Percentiles rank a stretch among this genome's conserved stretches.
Conservation (phyloP, 2,113 vertebrate genomes). For the Thamnophis sirtalis region DNA sequence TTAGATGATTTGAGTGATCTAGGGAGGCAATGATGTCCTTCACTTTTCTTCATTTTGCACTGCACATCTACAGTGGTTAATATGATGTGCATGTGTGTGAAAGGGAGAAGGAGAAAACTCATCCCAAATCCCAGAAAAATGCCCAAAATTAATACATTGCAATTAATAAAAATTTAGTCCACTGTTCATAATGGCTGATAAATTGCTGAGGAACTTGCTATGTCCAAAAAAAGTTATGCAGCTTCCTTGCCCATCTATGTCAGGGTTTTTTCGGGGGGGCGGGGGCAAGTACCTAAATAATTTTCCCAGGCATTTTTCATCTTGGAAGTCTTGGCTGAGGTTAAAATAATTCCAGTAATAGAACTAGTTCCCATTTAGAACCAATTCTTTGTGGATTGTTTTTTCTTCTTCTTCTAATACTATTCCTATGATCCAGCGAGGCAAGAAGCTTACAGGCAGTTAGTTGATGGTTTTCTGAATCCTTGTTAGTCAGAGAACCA, state of each 20-base stretch:
- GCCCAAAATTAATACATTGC: not conserved
- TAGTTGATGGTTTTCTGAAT: not conserved
- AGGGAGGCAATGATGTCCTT: not conserved
- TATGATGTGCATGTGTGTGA: not conserved
- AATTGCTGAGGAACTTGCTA: not conserved
- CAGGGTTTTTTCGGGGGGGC: not conserved
- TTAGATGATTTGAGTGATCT: fast-evolving
- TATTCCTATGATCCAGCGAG: not conserved
- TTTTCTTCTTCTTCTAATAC: not conserved
- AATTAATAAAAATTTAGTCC: not conserved
- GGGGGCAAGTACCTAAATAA: not conserved
- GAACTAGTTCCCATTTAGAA: not conserved
- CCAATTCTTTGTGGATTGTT: not conserved
- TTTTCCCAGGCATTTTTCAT: not conserved
- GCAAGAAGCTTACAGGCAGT: not conserved
- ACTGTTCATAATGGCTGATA: not conserved
- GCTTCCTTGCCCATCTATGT: not conserved
- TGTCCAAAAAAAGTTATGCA: not conserved
- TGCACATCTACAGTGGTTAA: not conserved
- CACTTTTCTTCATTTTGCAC: not conserved
- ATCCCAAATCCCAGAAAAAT: not conserved
- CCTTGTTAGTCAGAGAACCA: not conserved
- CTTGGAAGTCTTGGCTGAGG: not conserved
- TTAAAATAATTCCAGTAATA: not conserved
- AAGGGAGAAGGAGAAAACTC: not conserved